A percentile compares a stretch with the other conserved stretches of the same genome.
These are phyloP conservation scores for Macrosteles quadrilineatus DNA, from an alignment of 1,140 invertebrate species.

Conservation along the genomic window DNA sequence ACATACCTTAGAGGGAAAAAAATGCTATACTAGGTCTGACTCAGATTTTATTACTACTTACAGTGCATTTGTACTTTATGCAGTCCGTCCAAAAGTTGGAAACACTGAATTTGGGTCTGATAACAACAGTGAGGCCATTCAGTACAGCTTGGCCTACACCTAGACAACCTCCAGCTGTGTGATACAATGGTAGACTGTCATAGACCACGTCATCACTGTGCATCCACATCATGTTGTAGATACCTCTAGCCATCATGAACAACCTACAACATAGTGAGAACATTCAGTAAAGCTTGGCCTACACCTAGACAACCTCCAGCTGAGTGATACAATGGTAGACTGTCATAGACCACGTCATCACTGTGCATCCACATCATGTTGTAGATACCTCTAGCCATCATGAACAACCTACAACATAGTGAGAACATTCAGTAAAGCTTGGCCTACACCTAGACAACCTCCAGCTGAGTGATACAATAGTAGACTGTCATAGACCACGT, in stretches of 20 bases:
- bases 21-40: no score
- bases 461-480: conserved; percentile 93
- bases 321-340: conserved; percentile 92
- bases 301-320: conserved; percentile 72
- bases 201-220: conserved; percentile 76
- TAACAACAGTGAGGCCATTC: conserved; percentile 73
- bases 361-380: conserved; percentile 57
- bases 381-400: conserved; percentile 62
- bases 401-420: conserved; percentile 63
- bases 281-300: conserved; percentile 68
- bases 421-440: conserved; percentile 69
- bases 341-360: conserved; percentile 82
- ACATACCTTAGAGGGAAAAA: no score
- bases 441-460: conserved; percentile 68
- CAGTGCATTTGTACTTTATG: conserved; percentile 85
- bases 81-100: conserved; percentile 94
- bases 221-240: conserved; percentile 58
- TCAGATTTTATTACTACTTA: no score
- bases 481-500: conserved; percentile 85
- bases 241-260: conserved; percentile 63
- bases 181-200: conserved; percentile 89
- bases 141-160: conserved; percentile 70
- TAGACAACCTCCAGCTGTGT: conserved; percentile 77
- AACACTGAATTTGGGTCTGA: conserved; percentile 90
- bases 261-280: conserved; percentile 65